These are phyloP conservation scores for Halocaridina rubra DNA, from an alignment of 2,888 invertebrate species.

Conservation along the genomic window DNA sequence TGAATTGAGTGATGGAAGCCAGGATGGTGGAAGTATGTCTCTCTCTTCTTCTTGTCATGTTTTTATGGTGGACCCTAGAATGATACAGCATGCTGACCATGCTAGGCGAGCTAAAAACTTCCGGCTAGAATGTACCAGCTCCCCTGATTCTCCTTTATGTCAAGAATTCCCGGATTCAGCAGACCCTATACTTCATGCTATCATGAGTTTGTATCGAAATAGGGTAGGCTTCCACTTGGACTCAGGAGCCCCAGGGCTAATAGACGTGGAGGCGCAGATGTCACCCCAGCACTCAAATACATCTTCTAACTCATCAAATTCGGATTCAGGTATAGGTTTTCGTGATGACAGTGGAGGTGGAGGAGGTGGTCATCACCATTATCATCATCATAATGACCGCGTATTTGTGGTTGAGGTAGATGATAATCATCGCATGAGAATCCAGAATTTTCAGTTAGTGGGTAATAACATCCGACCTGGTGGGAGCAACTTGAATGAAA, in stretches of 20 bases:
- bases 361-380: conserved; percentile 69
- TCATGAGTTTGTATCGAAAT: conserved; percentile 72
- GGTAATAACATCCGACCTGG: too few relatives aligned
- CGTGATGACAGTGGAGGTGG: too few relatives aligned
- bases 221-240: conserved; percentile 57
- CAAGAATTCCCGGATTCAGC: conserved; percentile 91
- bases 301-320: conserved; percentile 77
- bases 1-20: conserved; percentile 71
- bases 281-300: conserved; percentile 64
- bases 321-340: conserved; percentile 95
- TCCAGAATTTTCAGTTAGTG: conserved; percentile 54
- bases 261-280: conserved; percentile 64
- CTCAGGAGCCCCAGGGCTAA: conserved; percentile 59
- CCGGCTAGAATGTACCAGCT: conserved; percentile 82
- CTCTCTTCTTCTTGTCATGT: conserved; percentile 97
- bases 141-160: conserved; percentile 76
- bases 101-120: conserved; percentile 83
- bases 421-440: conserved; percentile 57
- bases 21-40: conserved; percentile 70
- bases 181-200: conserved; percentile 73
- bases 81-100: conserved; percentile 85
- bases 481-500: conserved; percentile 28
- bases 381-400: conserved; percentile 66
- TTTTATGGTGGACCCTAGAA: conserved; percentile 90
- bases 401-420: conserved; percentile 67